Evolutionary conservation across 2,797 vertebrate species (phyloP).

Genomic region (Cynodonichthys magdalenae): DNA sequence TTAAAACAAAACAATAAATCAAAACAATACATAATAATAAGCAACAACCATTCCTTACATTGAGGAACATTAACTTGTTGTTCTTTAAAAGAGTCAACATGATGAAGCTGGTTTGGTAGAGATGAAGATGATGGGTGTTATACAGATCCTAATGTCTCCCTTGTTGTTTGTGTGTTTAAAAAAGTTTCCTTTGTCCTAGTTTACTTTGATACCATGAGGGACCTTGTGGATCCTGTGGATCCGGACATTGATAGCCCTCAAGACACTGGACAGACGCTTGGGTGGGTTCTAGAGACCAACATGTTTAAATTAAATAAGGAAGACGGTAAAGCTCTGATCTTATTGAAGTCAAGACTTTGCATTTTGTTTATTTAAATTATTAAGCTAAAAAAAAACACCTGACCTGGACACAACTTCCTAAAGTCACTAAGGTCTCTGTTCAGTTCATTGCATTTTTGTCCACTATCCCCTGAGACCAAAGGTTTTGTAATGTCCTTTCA

Average conservation of each 20-base stretch:
- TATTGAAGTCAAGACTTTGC: neutral
- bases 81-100: no score
- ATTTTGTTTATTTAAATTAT: neutral
- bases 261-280: conserved; percentile 30
- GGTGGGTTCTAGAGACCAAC: conserved; percentile 20
- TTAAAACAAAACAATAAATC: no score
- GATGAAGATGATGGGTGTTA: neutral
- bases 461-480: neutral
- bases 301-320: conserved; percentile 11
- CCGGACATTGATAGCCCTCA: conserved; percentile 26
- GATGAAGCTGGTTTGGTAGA: neutral
- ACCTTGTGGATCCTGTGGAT: conserved; percentile 14
- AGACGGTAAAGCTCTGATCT: neutral
- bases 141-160: neutral
- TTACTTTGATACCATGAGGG: conserved; percentile 14
- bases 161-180: neutral
- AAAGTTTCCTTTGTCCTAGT: neutral
- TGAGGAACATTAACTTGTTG: neutral
- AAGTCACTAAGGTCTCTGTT: neutral
- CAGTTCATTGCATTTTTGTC: fast-evolving
- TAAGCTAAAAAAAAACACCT: neutral
- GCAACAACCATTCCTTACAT: neutral
- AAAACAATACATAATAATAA: neutral
- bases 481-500: neutral
- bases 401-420: neutral